Evolutionary conservation across 1,140 invertebrate genomes (phyloP), one percentile per base, ranked within the genome.

Genomic region (Bombus soroeensis): DNA sequence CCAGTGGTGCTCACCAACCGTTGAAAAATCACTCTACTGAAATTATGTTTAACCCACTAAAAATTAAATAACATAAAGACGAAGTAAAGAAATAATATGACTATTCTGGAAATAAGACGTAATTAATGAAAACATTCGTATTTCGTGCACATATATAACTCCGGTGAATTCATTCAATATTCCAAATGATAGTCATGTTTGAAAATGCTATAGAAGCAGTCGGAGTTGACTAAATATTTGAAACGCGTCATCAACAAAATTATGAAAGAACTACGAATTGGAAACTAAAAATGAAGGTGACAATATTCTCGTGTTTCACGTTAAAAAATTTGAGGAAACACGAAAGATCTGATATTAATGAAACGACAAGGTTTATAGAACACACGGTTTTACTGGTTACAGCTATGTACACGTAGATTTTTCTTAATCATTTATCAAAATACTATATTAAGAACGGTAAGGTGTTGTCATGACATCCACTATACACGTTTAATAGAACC

Each of bases 381-480:
- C 66, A 80, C 76, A 62, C 25, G 25, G 28, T n/a, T 83, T 83
- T 87, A 74, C 32, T 90, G 64, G 74, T 72, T 59, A 81, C 77
- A 18, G 15, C n/a, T 83, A 85, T 78, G 43, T 64, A 75, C 83
- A 86, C 68, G 79, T 71, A 83, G 37, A 37, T 53, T 66, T 22
- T 73, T 78, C 70, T 84, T 25, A 37, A 13, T 77, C 43, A 25
- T 73, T 66, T 91, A 91, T 91, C 88, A 91, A 91, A 91, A 91
- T 91, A 91, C 71, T 90, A 85, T 84, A 62, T 83, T 70, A 78
- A 47, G 78, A 85, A 71, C 47, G 74, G 77, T 43, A 81, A 81
- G 70, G 74, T 85, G 81, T 73, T 59, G 78, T 85, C 71, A 22
- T 73, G 84, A 89, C 79, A 82, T 89, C 70, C 43, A 81, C 87